These are phyloP conservation scores for Tricholauxania praeusta DNA, from an alignment of 2,888 invertebrate species.

Conservation along the genomic window DNA sequence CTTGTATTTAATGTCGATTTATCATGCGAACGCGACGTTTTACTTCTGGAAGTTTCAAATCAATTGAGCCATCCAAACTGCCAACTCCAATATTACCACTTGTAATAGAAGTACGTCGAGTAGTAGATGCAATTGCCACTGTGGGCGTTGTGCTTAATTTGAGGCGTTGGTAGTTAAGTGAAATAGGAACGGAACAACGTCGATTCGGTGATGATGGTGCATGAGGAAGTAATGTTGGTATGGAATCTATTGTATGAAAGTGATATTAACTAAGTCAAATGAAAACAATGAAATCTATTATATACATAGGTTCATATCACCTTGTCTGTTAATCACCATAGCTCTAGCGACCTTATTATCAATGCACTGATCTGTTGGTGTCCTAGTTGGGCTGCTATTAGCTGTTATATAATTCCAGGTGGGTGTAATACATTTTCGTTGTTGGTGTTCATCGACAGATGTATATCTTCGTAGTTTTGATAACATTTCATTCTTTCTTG, in stretches of 20 bases:
- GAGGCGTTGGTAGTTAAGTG: constrained; percentile 54
- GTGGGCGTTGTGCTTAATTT: constrained; percentile 42
- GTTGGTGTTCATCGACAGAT: constrained; percentile 40
- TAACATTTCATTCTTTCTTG: constrained; percentile 31
- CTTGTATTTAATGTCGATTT: constrained; percentile 58
- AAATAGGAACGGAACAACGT: constrained; percentile 57
- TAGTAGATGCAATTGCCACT: constrained; percentile 5
- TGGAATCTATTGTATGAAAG: constrained; percentile 2
- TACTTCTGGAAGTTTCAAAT: constrained; percentile 51
- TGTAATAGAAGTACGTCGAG: constrained; percentile 52
- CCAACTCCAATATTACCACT: constrained; percentile 38
- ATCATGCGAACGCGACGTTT: constrained; percentile 66
- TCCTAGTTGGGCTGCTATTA: neutral
- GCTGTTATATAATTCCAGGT: constrained; percentile 15
- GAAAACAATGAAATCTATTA: too few species aligned
- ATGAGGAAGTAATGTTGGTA: neutral
- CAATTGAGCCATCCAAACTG: constrained; percentile 39
- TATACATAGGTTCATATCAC: neutral
- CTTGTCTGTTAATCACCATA: constrained; percentile 36
- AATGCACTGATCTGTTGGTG: neutral
- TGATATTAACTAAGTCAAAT: too few species aligned
- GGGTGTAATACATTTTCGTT: neutral
- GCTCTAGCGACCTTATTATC: neutral
- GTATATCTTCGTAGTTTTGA: constrained; percentile 44
- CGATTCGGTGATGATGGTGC: constrained; percentile 43